A percentile compares a stretch with the other conserved stretches of the same genome.
phyloP scores from a whole-genome alignment of 2,113 vertebrate species.

The Hyperoodon ampullatus region DNA sequence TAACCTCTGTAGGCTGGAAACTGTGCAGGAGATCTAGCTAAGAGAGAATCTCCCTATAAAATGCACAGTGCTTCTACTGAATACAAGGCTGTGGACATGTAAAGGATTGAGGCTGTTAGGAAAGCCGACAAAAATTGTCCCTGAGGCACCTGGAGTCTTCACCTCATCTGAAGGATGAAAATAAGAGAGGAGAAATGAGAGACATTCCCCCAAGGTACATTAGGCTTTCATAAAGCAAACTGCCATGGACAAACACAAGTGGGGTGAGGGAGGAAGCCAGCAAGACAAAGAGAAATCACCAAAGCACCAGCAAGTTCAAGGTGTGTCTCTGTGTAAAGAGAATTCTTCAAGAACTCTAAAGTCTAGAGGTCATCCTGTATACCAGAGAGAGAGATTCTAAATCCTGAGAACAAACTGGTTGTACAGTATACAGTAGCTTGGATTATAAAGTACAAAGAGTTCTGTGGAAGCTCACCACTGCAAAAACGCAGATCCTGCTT shows the following conservation, averaged over 20 bases:
- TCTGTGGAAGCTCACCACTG: background rate
- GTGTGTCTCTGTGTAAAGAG: background rate
- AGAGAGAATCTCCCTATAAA: background rate
- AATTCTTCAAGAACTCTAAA: background rate
- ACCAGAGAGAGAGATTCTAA: background rate
- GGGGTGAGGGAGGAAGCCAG: background rate
- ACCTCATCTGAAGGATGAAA: background rate
- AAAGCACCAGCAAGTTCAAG: background rate
- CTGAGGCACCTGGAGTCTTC: background rate
- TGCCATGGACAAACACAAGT: background rate
- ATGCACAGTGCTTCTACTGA: fast-evolving
- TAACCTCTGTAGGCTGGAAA: background rate
- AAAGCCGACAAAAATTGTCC: background rate
- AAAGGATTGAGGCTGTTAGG: background rate
- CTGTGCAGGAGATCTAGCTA: background rate
- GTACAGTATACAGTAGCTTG: background rate
- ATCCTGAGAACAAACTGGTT: background rate
- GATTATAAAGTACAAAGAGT: background rate
- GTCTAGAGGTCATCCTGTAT: background rate
- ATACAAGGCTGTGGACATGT: background rate
- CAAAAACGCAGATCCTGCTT: background rate
- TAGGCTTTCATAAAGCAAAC: background rate
- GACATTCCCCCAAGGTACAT: background rate
- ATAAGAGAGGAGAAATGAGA: background rate
- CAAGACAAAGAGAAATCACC: background rate